These are phyloP conservation scores for Electrona antarctica DNA, from an alignment of 2,113 vertebrate species.

Conservation along the genomic window DNA sequence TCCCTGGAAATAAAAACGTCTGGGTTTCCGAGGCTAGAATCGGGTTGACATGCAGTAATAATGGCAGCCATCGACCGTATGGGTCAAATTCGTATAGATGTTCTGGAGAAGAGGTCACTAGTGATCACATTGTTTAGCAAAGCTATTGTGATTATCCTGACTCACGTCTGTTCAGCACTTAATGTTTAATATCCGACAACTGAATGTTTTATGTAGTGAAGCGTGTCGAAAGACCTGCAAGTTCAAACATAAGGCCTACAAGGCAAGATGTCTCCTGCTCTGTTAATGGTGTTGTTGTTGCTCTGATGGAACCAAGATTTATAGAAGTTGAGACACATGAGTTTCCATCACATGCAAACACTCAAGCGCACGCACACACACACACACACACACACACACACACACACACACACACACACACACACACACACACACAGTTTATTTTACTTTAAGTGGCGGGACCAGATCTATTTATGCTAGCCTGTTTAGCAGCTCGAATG, in stretches of 20 bases:
- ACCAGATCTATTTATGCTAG: too few species aligned
- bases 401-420: constrained; percentile 48
- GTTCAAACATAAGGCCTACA: not conserved
- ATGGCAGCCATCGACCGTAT: too few species aligned
- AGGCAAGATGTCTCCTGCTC: not conserved
- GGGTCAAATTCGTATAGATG: too few species aligned
- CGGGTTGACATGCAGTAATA: too few species aligned
- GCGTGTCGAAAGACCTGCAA: not conserved
- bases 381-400: not conserved
- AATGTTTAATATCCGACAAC: not conserved
- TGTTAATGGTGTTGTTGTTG: not conserved
- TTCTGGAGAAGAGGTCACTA: too few species aligned
- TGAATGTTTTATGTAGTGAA: not conserved
- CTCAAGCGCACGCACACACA: constrained; percentile 22
- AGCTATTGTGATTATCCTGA: not conserved
- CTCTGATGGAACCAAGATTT: constrained; percentile 40
- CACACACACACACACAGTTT: too few species aligned
- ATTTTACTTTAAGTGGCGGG: too few species aligned
- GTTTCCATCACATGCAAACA: constrained; percentile 9
- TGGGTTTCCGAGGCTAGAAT: too few species aligned
- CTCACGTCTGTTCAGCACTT: not conserved
- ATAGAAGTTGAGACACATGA: not conserved
- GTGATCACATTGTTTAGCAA: too few species aligned
- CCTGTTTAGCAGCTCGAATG: too few species aligned
- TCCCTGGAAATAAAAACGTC: too few species aligned